These are phyloP conservation scores for Dromaius novaehollandiae DNA, from an alignment of 2,113 vertebrate species.

Conservation along the genomic window DNA sequence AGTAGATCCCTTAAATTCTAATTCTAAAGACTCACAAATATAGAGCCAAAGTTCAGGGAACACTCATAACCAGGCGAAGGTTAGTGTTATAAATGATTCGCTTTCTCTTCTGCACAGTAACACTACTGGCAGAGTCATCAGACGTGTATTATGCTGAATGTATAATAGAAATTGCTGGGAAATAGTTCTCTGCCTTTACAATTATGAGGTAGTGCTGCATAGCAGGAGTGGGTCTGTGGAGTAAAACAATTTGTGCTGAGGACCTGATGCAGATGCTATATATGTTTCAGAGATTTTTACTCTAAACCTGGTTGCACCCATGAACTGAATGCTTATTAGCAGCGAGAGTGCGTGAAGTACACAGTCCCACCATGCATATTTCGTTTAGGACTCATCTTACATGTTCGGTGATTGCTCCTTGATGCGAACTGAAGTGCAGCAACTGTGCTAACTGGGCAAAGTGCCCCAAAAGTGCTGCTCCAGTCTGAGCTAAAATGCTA, in stretches of 20 bases:
- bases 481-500: neutral
- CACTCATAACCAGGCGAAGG: neutral
- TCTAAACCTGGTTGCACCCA: neutral
- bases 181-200: neutral
- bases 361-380: neutral
- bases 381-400: neutral
- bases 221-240: neutral
- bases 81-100: neutral
- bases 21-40: neutral
- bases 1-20: neutral
- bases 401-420: rapidly evolving
- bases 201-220: neutral
- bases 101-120: neutral
- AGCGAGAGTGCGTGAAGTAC: neutral
- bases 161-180: neutral
- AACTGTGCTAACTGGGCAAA: neutral
- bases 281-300: neutral
- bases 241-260: neutral
- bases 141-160: neutral
- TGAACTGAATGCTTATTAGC: neutral
- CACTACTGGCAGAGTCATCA: neutral
- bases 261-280: neutral
- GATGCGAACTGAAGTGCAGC: neutral
- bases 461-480: neutral
- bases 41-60: neutral